phyloP scores from a whole-genome alignment of 2,888 invertebrate genomes.

The Onthophagus sagittarius region DNA sequence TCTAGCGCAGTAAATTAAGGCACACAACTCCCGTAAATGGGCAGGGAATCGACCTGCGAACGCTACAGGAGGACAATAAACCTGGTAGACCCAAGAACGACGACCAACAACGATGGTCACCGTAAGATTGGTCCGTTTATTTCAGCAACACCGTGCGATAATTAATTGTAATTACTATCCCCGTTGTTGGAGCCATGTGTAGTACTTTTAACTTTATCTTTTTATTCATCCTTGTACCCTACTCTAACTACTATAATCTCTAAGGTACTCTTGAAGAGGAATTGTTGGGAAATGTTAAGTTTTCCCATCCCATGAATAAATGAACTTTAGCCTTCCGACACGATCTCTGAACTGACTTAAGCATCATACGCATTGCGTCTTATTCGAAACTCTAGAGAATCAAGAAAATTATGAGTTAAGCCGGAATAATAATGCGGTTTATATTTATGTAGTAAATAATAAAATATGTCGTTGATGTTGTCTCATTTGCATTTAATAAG shows the following conservation, averaged over 20 bases:
- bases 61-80: not conserved
- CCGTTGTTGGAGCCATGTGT: not conserved
- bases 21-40: conserved; percentile 8
- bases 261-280: not conserved
- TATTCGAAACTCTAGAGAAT: not conserved
- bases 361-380: not conserved
- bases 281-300: not conserved
- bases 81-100: not conserved
- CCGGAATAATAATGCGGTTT: not conserved
- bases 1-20: conserved; percentile 7
- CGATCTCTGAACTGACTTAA: not conserved
- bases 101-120: not conserved
- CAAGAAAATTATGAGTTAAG: not conserved
- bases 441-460: too few relatives aligned
- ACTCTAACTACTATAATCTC: too few relatives aligned
- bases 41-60: conserved; percentile 5
- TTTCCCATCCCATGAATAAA: not conserved
- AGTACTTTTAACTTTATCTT: not conserved
- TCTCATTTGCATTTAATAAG: not conserved
- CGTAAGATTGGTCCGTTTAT: conserved; percentile 9
- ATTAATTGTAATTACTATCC: conserved; percentile 12
- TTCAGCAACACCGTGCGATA: conserved; percentile 6
- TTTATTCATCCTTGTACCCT: not conserved
- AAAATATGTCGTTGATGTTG: not conserved
- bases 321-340: not conserved